Evolutionary conservation across 2,888 invertebrate species (phyloP).

Genomic region (Aquatica leii): DNA sequence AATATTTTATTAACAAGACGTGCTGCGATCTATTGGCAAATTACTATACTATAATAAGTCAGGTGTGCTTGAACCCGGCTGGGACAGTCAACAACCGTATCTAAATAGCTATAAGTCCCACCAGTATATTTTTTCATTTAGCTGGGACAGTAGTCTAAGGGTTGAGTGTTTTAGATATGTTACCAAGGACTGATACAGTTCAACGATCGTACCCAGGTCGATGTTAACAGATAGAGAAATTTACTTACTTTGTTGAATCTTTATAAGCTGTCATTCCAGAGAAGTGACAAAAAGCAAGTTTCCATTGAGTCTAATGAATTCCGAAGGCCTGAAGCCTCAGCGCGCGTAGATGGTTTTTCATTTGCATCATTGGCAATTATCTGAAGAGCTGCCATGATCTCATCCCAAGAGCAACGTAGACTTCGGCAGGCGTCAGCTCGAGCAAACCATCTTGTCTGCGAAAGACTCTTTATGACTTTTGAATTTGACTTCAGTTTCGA

Average conservation of each 20-base stretch:
- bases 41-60: too few species aligned
- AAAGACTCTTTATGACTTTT: slow-evolving; percentile 1
- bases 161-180: background rate
- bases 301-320: slow-evolving; percentile 15
- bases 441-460: background rate
- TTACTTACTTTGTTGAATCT: slow-evolving; percentile 12
- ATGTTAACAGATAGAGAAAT: slow-evolving; percentile 1
- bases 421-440: background rate
- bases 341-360: slow-evolving; percentile 10
- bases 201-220: background rate
- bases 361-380: slow-evolving; percentile 14
- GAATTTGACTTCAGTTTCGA: background rate
- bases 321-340: slow-evolving; percentile 13
- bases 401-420: slow-evolving; percentile 1
- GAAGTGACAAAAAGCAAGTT: slow-evolving; percentile 15
- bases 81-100: too few species aligned
- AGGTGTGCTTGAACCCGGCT: too few species aligned
- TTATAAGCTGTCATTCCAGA: slow-evolving; percentile 4
- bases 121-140: too few species aligned
- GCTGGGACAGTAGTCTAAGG: too few species aligned
- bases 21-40: too few species aligned
- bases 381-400: slow-evolving; percentile 10
- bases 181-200: background rate
- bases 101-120: too few species aligned
- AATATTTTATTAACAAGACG: too few species aligned